phyloP scores from a whole-genome alignment of 2,888 invertebrate genomes.

The Thalpophila matura region DNA sequence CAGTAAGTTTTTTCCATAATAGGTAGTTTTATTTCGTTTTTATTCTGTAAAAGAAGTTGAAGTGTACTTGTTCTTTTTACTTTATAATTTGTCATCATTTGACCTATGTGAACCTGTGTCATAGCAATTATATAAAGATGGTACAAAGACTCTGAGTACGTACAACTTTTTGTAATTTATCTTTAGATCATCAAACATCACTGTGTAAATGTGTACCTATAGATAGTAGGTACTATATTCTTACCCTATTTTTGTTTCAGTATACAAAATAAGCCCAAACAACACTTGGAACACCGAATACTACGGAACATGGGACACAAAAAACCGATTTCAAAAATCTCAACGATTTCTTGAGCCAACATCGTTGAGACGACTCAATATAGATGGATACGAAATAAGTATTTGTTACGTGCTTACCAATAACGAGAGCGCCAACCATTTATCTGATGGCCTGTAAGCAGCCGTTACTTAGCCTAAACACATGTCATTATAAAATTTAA shows the following conservation, averaged over 20 bases:
- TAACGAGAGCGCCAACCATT: constrained; percentile 90
- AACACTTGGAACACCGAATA: constrained; percentile 74
- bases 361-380: constrained; percentile 83
- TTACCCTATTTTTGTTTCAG: constrained; percentile 68
- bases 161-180: too few relatives aligned
- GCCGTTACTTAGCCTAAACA: constrained; percentile 31
- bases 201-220: too few relatives aligned
- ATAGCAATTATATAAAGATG: too few relatives aligned
- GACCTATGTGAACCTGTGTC: too few relatives aligned
- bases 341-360: constrained; percentile 65
- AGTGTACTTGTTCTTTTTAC: not conserved
- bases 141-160: too few relatives aligned
- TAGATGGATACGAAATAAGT: constrained; percentile 84
- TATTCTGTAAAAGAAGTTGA: too few relatives aligned
- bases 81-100: too few relatives aligned
- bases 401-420: constrained; percentile 91
- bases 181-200: too few relatives aligned
- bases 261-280: constrained; percentile 77
- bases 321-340: constrained; percentile 67
- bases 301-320: constrained; percentile 77
- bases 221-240: too few relatives aligned
- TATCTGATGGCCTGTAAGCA: constrained; percentile 91
- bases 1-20: constrained; percentile 71
- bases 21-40: not conserved
- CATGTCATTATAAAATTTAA: not conserved